Base-by-base conservation (phyloP, 2,113 vertebrate species). In the Conger conger region DNA sequence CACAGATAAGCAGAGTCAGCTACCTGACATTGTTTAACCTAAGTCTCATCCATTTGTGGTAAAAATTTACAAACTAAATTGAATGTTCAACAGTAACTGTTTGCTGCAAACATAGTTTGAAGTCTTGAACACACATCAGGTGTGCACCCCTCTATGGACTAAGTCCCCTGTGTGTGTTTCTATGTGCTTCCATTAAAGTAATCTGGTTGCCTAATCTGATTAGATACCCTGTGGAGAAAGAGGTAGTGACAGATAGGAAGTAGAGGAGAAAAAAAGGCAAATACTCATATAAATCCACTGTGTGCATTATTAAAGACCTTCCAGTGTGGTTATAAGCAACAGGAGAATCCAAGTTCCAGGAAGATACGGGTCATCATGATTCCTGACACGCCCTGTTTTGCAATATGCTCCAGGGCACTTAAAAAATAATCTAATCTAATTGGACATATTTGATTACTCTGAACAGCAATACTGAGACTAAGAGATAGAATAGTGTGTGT, bases 281-380 rank as follows among this genome's bases (percentile, higher is more conserved):
- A 27, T 20, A 37, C 27, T n/a, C 23, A 33, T 1, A 8, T 50
- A 2, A 81, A 53, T 50, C 36, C 38, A 4, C 3, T 30, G 23
- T 45, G 23, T 77, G 30, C 76, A 82, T 33, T 79, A 77, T 63
- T 86, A 57, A 78, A 78, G 53, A 36, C 17, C 18, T 27, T 7
- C 23, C 45, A 20, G 7, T 27, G 50, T 36, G n/a, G 42, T 60
- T 76, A 77, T 30, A 38, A 6, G 76, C 77, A 85, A 27, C 54
- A 77, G 84, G 83, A 76, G 57, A 88, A 79, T n/a, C 38, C 27
- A 68, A 9, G 30, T 38, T 38, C n/a, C 36, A 33, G 1, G 33
- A 73, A 27, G 38, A 27, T 6, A 20, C 3, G 20, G 57, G 57
- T 63, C 57, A 63, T 63, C 20, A 63, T 7, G 45, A 50, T 50